These are phyloP conservation scores for Peromyscus eremicus DNA, from an alignment of 2,797 vertebrate genomes.

Conservation along the genomic window DNA sequence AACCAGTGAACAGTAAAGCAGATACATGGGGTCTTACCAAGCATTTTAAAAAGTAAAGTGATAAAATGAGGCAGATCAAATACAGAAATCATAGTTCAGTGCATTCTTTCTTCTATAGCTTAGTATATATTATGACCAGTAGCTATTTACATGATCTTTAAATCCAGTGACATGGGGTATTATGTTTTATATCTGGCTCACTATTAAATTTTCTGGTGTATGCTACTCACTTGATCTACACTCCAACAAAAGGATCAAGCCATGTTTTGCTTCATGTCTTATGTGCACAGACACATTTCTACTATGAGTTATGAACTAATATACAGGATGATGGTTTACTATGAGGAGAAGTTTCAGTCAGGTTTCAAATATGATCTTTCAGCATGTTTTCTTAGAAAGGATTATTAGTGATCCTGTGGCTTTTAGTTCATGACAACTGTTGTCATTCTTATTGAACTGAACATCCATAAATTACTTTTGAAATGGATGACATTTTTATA, in stretches of 20 bases:
- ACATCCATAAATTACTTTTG: constrained; percentile 21
- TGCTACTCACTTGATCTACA: constrained; percentile 39
- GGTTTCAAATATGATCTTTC: constrained; percentile 1
- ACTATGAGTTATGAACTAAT: neutral
- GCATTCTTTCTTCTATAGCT: neutral
- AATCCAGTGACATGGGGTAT: neutral
- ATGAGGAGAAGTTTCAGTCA: constrained; percentile 35
- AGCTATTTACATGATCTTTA: neutral
- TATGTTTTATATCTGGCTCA: neutral
- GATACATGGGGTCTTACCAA: neutral
- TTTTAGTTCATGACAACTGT: neutral
- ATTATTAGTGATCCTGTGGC: neutral
- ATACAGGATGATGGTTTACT: neutral
- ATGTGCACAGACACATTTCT: neutral
- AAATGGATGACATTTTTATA: constrained; percentile 25
- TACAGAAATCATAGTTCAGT: constrained; percentile 19
- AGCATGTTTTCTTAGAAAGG: constrained; percentile 3
- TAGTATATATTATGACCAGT: neutral
- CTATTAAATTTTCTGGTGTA: constrained; percentile 35
- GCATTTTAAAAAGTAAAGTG: neutral
- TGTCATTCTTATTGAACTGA: constrained; percentile 29
- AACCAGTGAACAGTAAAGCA: neutral
- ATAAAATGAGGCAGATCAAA: neutral
- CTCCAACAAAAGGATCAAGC: neutral
- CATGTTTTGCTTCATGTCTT: constrained; percentile 34